These are phyloP conservation scores for Seira musarum DNA, from an alignment of 2,888 invertebrate species.

Conservation along the genomic window DNA sequence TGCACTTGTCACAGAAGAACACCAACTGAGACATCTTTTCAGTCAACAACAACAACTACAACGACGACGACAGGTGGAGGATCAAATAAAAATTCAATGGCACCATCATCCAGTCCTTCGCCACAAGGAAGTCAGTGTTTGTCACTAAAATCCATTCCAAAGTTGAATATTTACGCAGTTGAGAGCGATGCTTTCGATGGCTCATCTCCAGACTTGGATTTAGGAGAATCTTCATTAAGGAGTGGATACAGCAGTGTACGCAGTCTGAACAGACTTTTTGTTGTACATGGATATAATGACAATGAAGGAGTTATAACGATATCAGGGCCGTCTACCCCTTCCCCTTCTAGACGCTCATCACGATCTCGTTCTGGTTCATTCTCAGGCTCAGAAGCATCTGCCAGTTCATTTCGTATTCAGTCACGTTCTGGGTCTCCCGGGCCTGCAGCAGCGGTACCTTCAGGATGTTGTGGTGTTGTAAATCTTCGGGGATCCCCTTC, in stretches of 20 bases:
- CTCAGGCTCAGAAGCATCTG: constrained; percentile 59
- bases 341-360: constrained; percentile 60
- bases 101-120: constrained; percentile 35
- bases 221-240: constrained; percentile 11
- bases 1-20: constrained; percentile 69
- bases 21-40: constrained; percentile 27
- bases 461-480: constrained; percentile 66
- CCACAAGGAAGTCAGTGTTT: constrained; percentile 40
- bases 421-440: constrained; percentile 55
- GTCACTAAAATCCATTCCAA: constrained; percentile 55
- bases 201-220: constrained; percentile 38
- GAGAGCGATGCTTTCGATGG: constrained; percentile 49
- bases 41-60: constrained; percentile 20
- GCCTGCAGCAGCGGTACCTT: constrained; percentile 34
- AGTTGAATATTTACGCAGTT: constrained; percentile 59
- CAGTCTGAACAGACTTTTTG: constrained; percentile 57
- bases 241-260: constrained; percentile 47
- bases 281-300: constrained; percentile 61
- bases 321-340: constrained; percentile 57
- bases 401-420: constrained; percentile 64
- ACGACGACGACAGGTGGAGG: constrained; percentile 34
- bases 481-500: constrained; percentile 59
- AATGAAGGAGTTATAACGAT: constrained; percentile 61
- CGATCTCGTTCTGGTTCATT: constrained; percentile 61
- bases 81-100: constrained; percentile 29